phyloP scores from a whole-genome alignment of 2,797 vertebrate genomes.

The Cossypha polioptera region DNA sequence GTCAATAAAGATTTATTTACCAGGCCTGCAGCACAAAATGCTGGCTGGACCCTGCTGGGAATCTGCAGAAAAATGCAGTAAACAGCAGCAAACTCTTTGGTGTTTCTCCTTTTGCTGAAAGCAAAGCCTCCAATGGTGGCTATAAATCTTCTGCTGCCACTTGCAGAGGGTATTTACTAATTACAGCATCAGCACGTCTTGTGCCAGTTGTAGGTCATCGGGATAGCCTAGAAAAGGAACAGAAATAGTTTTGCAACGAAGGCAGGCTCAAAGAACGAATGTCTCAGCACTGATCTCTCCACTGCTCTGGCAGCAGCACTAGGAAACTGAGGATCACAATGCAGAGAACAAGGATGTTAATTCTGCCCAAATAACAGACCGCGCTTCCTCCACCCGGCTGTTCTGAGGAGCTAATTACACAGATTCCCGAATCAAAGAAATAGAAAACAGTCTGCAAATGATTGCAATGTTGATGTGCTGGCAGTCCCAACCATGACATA shows the following conservation, averaged over 20 bases:
- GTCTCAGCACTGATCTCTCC: slow-evolving; percentile 9
- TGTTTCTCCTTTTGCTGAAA: slow-evolving; percentile 1
- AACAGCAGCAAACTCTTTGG: background rate
- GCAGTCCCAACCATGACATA: slow-evolving; percentile 64
- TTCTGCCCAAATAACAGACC: slow-evolving; percentile 66
- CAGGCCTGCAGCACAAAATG: background rate
- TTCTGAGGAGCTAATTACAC: slow-evolving; percentile 62
- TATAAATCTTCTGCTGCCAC: slow-evolving; percentile 32
- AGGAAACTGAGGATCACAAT: slow-evolving; percentile 42
- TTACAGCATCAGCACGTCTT: background rate
- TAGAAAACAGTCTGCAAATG: slow-evolving; percentile 60
- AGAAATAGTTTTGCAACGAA: slow-evolving; percentile 41
- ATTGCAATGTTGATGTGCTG: slow-evolving; percentile 61
- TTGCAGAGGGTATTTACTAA: slow-evolving; percentile 29
- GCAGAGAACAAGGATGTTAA: slow-evolving; percentile 55
- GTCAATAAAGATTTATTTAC: slow-evolving; percentile 24
- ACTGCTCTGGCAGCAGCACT: background rate
- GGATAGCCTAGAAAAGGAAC: slow-evolving; percentile 24
- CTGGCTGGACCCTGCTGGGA: background rate
- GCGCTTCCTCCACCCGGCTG: slow-evolving; percentile 43
- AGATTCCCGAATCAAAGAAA: slow-evolving; percentile 52
- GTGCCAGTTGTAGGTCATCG: background rate
- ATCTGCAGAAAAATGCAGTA: background rate
- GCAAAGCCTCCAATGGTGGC: background rate
- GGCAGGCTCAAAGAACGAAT: background rate